These are phyloP conservation scores for Apolygus lucorum DNA, from an alignment of 1,140 invertebrate genomes.

Conservation along the genomic window DNA sequence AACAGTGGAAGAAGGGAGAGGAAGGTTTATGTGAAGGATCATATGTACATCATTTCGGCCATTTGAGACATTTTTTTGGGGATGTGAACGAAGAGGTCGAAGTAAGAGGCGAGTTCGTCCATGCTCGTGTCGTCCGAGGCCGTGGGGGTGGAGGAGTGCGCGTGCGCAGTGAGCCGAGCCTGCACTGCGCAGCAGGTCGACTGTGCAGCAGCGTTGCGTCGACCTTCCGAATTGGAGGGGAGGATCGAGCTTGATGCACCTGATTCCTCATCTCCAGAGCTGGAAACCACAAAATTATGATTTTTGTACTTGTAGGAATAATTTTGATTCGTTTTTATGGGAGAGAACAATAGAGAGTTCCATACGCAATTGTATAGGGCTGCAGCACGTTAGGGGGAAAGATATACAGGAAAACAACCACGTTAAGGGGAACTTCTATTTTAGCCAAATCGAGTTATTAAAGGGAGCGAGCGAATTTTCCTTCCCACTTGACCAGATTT, in stretches of 20 bases:
- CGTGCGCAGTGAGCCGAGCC: not conserved
- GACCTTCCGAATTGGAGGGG: not conserved
- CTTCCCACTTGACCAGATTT: too few relatives aligned
- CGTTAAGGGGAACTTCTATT: too few relatives aligned
- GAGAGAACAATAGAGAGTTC: too few relatives aligned
- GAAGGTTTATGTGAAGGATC: too few relatives aligned
- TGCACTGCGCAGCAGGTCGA: constrained; percentile 12
- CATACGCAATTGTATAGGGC: not conserved
- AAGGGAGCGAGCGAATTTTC: too few relatives aligned
- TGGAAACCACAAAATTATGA: not conserved
- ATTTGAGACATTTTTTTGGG: constrained; percentile 93
- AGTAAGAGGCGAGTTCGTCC: constrained; percentile 84
- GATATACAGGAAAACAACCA: not conserved
- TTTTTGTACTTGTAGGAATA: too few relatives aligned
- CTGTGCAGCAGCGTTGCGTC: not conserved
- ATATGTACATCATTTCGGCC: constrained; percentile 97
- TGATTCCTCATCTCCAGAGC: constrained; percentile 13
- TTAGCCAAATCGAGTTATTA: too few relatives aligned
- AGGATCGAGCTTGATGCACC: not conserved
- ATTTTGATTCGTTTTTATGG: too few relatives aligned
- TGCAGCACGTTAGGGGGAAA: not conserved
- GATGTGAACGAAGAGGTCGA: constrained; percentile 86
- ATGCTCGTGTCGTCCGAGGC: constrained; percentile 64
- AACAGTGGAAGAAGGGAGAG: too few relatives aligned
- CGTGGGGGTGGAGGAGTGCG: constrained; percentile 36